phyloP scores from a whole-genome alignment of 2,888 invertebrate species.

The Cephus nigrinus region DNA sequence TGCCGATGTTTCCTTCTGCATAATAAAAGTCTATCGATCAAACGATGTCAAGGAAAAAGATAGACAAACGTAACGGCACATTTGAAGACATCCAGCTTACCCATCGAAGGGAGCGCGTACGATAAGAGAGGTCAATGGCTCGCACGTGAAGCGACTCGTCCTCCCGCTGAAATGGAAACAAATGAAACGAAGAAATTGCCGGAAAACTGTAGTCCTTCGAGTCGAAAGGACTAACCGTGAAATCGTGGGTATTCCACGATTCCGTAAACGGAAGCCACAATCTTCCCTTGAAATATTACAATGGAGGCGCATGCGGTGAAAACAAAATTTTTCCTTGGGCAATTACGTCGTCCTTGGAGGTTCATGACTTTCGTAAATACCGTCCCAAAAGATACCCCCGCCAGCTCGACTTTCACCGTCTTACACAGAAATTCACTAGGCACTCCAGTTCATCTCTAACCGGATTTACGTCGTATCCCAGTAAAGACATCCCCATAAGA shows the following conservation, averaged over 20 bases:
- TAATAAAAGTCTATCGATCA: neutral
- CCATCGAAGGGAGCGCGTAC: too few species aligned
- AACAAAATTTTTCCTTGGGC: slow-evolving; percentile 33
- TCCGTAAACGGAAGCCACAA: neutral
- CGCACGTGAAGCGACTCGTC: neutral
- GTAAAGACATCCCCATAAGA: neutral
- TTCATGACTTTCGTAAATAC: slow-evolving; percentile 46
- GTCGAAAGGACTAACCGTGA: neutral
- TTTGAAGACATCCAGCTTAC: neutral
- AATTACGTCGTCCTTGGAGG: slow-evolving; percentile 30
- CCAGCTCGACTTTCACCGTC: slow-evolving; percentile 25
- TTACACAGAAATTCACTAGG: neutral
- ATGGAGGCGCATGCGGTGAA: slow-evolving; percentile 28
- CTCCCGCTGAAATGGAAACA: neutral
- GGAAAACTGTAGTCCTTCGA: neutral
- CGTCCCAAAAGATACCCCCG: slow-evolving; percentile 19
- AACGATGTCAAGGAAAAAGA: neutral
- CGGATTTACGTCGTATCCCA: neutral
- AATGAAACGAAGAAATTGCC: neutral
- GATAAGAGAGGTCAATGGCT: neutral
- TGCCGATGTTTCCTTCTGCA: neutral
- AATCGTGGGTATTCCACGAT: neutral
- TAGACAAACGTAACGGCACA: neutral
- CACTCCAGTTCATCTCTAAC: neutral
- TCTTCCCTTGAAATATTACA: neutral